Conservation (phyloP, 2,888 invertebrate species). For the Melanophora roralis region DNA sequence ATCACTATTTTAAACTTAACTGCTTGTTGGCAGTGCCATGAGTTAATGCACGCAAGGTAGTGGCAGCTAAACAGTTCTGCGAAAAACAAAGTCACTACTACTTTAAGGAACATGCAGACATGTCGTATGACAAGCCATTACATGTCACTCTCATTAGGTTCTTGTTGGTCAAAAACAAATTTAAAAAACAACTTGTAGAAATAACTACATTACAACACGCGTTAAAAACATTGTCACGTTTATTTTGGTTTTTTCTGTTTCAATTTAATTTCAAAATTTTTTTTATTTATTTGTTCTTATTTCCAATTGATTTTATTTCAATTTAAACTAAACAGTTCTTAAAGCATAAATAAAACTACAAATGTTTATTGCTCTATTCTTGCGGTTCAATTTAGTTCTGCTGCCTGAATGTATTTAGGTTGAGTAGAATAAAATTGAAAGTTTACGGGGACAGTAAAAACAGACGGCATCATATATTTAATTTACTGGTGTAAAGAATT, state of each 20-base stretch:
- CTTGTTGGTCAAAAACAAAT: not conserved
- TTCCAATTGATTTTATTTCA: not conserved
- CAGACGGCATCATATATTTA: conserved; percentile 2
- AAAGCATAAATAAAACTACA: conserved; percentile 12
- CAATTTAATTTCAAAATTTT: not conserved
- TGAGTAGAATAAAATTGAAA: conserved; percentile 11
- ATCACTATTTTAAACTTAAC: too few species aligned
- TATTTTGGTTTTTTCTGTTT: conserved; percentile 33
- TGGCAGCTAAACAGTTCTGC: conserved; percentile 18
- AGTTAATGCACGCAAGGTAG: not conserved
- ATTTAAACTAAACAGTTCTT: conserved; percentile 10
- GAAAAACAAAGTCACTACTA: conserved; percentile 1
- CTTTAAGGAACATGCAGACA: conserved; percentile 14
- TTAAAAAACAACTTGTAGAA: not conserved
- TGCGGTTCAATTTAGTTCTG: conserved; percentile 12
- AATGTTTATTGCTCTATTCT: conserved; percentile 30
- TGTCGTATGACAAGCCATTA: conserved; percentile 57
- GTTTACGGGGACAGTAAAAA: not conserved
- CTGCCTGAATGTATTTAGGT: conserved; percentile 15
- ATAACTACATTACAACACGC: conserved; percentile 46
- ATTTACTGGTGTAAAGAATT: conserved; percentile 36
- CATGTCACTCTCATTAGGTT: conserved; percentile 61
- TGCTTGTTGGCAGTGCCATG: too few species aligned
- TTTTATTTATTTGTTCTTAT: too few species aligned
- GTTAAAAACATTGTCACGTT: conserved; percentile 61